Evolutionary conservation across 2,797 vertebrate genomes (phyloP), one percentile per base, ranked within the genome.

Genomic region (Xenops minutus): DNA sequence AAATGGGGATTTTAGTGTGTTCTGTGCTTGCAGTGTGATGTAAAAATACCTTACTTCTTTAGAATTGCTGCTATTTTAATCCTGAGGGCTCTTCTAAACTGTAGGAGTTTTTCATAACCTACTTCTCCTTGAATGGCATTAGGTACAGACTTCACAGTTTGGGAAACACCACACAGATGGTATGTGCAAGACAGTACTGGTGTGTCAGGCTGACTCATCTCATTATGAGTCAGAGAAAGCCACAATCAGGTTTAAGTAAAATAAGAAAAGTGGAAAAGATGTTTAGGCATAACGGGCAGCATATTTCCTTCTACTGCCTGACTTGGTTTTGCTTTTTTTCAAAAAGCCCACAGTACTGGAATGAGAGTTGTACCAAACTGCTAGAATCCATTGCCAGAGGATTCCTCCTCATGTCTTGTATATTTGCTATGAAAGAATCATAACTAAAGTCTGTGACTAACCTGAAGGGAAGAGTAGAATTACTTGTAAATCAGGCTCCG

Each of bases 1-100:
- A 13, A 61, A 0, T 0, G 37, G 26, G 6, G 2, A 5, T 21
- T 26, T 23, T 43, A 6, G 2, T 0, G 13, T 7, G 48, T 3
- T 41, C 80, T 23, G 9, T 4, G 43, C 74, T 4, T 41, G 43
- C 51, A 58, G 43, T 7, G 0, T 6, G 3, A 3, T 22, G 11
- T 7, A 55, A 43, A 85, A 79, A 48, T 5, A 23, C 4, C 10
- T 27, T 8, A 1, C 13, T 48, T 34, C 64, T 49, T 34, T 12
- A 26, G 52, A 13, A 19, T 4, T 63, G 59, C 4, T 82, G 43
- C 32, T 92, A 7, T 62, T 87, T 66, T 14, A 43, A 74, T n/a
- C 17, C 82, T 30, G 34, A 15, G 36, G 52, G 36, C 44, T 85
- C 39, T 66, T 48, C 59, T n/a, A 34, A 55, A 10, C 15, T 30